Evolutionary conservation across 2,888 invertebrate species (phyloP).

Genomic region (Ecliptopera silaceata): DNA sequence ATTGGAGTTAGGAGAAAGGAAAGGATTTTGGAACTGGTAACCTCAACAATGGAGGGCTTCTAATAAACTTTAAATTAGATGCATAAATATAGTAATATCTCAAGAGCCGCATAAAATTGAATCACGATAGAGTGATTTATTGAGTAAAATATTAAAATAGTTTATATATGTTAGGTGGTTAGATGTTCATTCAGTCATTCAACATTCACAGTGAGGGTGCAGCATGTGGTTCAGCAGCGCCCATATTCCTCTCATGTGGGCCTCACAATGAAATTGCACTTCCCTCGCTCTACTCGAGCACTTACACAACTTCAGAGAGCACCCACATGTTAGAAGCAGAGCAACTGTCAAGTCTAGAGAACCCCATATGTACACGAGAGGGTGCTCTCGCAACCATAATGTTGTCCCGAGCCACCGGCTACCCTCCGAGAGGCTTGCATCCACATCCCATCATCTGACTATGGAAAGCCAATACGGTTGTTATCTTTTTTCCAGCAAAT

Average conservation of each 20-base stretch:
- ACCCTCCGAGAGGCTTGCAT: conserved; percentile 62
- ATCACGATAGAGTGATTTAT: too few species aligned
- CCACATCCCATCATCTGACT: conserved; percentile 39
- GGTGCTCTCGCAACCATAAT: conserved; percentile 62
- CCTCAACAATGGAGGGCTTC: too few species aligned
- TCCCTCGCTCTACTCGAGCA: conserved; percentile 18
- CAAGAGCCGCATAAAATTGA: too few species aligned
- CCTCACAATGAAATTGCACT: conserved; percentile 66
- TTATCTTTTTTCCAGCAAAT: not conserved
- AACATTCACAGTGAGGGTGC: conserved; percentile 51
- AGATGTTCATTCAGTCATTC: conserved; percentile 20
- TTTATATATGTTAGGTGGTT: not conserved
- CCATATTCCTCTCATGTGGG: conserved; percentile 65
- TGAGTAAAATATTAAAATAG: too few species aligned
- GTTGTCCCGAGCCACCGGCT: conserved; percentile 66
- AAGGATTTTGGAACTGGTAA: too few species aligned
- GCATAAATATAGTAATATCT: too few species aligned
- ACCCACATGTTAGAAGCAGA: conserved; percentile 60
- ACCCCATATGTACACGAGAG: conserved; percentile 69
- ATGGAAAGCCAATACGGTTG: conserved; percentile 19
- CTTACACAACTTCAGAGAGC: conserved; percentile 63
- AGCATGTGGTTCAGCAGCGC: conserved; percentile 59
- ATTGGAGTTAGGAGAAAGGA: not conserved
- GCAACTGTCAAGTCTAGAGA: conserved; percentile 71
- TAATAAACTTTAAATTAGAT: too few species aligned